Evolutionary conservation across 2,888 invertebrate species (phyloP).

Genomic region (Hedychridium roseum): DNA sequence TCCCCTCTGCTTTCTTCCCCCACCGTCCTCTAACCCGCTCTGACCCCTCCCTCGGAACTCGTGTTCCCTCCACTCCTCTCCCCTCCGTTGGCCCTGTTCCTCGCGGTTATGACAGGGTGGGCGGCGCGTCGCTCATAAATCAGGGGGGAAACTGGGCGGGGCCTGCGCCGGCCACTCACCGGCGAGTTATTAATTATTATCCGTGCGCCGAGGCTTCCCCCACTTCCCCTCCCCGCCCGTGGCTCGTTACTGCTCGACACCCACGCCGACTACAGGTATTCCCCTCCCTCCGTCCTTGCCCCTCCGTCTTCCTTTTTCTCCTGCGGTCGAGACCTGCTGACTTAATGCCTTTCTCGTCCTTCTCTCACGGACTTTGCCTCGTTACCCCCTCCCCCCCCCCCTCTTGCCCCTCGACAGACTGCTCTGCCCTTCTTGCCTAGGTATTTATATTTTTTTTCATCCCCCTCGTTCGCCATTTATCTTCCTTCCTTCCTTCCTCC

Average conservation of each 20-base stretch:
- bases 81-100: slow-evolving; percentile 20
- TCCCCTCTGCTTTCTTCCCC: slow-evolving; percentile 5
- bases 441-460: too few relatives aligned
- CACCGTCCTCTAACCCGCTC: slow-evolving; percentile 13
- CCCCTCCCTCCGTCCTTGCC: too few relatives aligned
- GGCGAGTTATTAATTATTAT: slow-evolving; percentile 63
- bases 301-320: too few relatives aligned
- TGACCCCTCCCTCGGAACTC: slow-evolving; percentile 2
- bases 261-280: slow-evolving; percentile 16
- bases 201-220: slow-evolving; percentile 20
- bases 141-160: slow-evolving; percentile 58
- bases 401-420: slow-evolving; percentile 1
- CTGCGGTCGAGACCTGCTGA: too few relatives aligned
- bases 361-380: too few relatives aligned
- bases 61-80: slow-evolving; percentile 6
- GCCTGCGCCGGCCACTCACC: slow-evolving; percentile 59
- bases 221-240: slow-evolving; percentile 1
- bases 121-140: slow-evolving; percentile 64
- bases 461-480: not conserved
- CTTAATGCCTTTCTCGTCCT: too few relatives aligned
- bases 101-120: slow-evolving; percentile 61
- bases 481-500: slow-evolving; percentile 7
- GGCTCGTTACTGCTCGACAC: slow-evolving; percentile 20
- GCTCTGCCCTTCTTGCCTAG: slow-evolving; percentile 14
- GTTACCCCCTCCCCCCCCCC: slow-evolving; percentile 9